Conservation (phyloP, 2,797 vertebrate species). For the Acrossocheilus wenchowensis region DNA sequence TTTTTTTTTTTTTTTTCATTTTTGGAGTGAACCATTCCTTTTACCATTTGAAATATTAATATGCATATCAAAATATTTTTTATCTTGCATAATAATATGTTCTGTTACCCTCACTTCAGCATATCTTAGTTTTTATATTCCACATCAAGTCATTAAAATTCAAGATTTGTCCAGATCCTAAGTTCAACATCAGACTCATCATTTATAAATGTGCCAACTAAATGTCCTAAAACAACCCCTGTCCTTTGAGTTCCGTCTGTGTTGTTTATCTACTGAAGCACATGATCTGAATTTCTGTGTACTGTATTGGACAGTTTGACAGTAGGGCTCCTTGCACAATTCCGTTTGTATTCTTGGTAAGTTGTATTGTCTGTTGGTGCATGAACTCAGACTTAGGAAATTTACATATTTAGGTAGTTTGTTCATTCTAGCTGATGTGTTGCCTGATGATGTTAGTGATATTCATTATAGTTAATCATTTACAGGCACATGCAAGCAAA, state of each 20-base stretch:
- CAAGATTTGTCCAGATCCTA: background rate
- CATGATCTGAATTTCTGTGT: constrained; percentile 5
- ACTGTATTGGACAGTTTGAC: background rate
- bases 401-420: background rate
- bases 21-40: background rate
- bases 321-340: background rate
- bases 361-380: background rate
- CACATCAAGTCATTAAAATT: background rate
- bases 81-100: background rate
- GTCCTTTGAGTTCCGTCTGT: background rate
- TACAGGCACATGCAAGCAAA: background rate
- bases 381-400: background rate
- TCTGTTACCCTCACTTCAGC: background rate
- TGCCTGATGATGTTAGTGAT: background rate
- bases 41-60: background rate
- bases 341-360: background rate
- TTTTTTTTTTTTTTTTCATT: no score
- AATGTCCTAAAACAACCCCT: background rate
- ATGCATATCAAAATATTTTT: background rate
- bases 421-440: background rate
- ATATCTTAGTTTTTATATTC: background rate
- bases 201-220: background rate
- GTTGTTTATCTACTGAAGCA: constrained; percentile 17
- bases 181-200: background rate
- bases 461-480: background rate